Percentiles rank a stretch among this genome's conserved stretches.
Conservation (phyloP, 92 coral and sea anemone genomes). For the Zoanthus gigantus region DNA sequence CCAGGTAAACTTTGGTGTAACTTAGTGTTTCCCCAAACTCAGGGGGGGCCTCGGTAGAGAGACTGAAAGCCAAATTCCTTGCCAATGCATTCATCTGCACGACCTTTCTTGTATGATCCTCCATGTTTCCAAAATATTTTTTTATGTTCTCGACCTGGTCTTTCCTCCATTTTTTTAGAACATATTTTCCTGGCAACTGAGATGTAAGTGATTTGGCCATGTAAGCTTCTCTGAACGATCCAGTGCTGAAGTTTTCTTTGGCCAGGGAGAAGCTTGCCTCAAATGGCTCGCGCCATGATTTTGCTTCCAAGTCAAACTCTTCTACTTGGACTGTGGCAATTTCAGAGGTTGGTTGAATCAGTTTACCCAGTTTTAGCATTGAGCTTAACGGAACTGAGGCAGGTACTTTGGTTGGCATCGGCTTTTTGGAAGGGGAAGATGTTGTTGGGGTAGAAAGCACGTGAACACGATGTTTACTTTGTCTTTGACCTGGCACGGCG, state of each 20-base stretch:
- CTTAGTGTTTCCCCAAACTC: conserved; percentile 5
- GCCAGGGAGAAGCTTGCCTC: conserved; percentile 65
- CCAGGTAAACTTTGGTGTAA: not conserved
- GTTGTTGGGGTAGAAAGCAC: conserved; percentile 17
- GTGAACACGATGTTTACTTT: conserved; percentile 30
- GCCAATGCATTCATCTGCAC: conserved; percentile 33
- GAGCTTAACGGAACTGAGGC: conserved; percentile 65
- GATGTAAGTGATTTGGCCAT: conserved; percentile 62
- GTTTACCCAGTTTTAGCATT: conserved; percentile 72
- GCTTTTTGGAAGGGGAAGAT: conserved; percentile 47
- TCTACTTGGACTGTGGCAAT: conserved; percentile 63
- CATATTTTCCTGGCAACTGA: conserved; percentile 66
- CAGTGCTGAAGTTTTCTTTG: conserved; percentile 68
- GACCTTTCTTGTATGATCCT: conserved; percentile 11
- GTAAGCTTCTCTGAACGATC: conserved; percentile 72
- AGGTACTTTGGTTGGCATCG: conserved; percentile 56
- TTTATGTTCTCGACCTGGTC: conserved; percentile 59
- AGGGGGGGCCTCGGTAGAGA: not conserved
- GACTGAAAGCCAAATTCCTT: conserved; percentile 6
- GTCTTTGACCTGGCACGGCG: conserved; percentile 18
- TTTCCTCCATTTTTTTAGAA: conserved; percentile 65
- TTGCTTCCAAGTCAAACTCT: conserved; percentile 62
- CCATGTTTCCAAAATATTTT: conserved; percentile 50
- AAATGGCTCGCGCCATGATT: conserved; percentile 67
- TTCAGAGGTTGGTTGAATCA: conserved; percentile 64